These are phyloP conservation scores for Ambastaia sidthimunki DNA, from an alignment of 2,797 vertebrate species.

Conservation along the genomic window DNA sequence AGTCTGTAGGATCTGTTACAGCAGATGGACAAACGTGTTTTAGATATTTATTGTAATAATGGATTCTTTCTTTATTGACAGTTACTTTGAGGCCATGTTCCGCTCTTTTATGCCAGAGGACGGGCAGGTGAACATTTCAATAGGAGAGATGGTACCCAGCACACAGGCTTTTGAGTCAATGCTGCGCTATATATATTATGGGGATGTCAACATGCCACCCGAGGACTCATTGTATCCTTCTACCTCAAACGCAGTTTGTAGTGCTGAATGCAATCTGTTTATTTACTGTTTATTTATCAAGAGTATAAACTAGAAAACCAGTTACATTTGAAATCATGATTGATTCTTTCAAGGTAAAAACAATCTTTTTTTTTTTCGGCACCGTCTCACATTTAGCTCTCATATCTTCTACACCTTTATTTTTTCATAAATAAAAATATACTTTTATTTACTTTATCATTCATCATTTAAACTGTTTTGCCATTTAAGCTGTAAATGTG, in stretches of 20 bases:
- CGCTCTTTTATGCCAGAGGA: constrained; percentile 99
- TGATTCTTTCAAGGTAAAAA: too few species aligned
- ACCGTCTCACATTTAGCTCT: too few species aligned
- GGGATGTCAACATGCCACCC: constrained; percentile 98
- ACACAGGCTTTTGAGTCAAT: constrained; percentile 98
- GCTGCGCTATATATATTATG: constrained; percentile 97
- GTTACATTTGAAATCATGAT: too few species aligned
- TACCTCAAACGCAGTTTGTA: background rate
- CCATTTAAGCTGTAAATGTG: too few species aligned
- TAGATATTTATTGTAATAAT: background rate
- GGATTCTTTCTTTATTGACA: constrained; percentile 63
- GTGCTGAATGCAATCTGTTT: background rate
- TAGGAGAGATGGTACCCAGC: constrained; percentile 99
- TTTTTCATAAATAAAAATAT: too few species aligned
- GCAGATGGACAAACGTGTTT: background rate
- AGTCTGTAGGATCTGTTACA: background rate
- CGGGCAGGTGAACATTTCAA: constrained; percentile 98
- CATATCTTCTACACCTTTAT: too few species aligned
- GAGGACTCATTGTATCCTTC: constrained; percentile 98
- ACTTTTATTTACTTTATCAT: too few species aligned
- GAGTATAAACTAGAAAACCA: too few species aligned
- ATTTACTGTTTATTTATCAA: background rate
- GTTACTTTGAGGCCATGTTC: constrained; percentile 99
- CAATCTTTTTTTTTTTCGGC: too few species aligned
- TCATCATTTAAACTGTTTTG: too few species aligned